phyloP scores from a whole-genome alignment of 2,888 invertebrate genomes.

The Pyrocoelia pectoralis region DNA sequence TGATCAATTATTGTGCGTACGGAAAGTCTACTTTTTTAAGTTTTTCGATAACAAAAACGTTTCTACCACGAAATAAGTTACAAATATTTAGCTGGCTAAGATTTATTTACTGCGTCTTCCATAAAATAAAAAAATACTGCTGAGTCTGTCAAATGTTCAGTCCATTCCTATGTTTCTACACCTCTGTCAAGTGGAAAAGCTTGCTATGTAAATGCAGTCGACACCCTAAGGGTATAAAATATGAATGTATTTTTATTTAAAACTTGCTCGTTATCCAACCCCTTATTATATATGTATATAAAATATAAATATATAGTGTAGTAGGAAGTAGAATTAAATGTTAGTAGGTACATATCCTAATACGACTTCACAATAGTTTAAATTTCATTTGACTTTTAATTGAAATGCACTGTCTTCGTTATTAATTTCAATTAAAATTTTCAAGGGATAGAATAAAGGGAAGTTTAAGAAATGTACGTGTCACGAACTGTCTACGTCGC shows the following conservation, averaged over 20 bases:
- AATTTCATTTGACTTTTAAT: neutral
- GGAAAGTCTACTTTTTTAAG: no score
- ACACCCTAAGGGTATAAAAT: constrained; percentile 24
- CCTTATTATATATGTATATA: neutral
- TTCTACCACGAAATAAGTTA: no score
- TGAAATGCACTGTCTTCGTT: neutral
- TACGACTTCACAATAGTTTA: neutral
- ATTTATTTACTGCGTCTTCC: neutral
- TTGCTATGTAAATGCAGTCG: constrained; percentile 25
- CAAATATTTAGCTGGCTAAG: no score
- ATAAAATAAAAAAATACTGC: constrained; percentile 2
- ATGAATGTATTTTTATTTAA: constrained; percentile 19
- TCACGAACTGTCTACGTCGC: neutral
- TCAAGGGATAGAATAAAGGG: neutral
- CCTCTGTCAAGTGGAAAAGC: constrained; percentile 22
- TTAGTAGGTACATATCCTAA: no score
- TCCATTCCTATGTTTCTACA: constrained; percentile 6
- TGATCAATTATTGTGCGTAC: constrained; percentile 19
- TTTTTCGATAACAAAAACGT: no score
- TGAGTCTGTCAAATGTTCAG: constrained; percentile 13
- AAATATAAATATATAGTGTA: no score
- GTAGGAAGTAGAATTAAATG: neutral
- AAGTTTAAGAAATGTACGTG: neutral
- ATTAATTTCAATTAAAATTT: constrained; percentile 1
- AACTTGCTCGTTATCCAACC: neutral